Evolutionary conservation across 1,140 invertebrate genomes (phyloP), one percentile per base, ranked within the genome.

Genomic region (Steinernema khuongi): DNA sequence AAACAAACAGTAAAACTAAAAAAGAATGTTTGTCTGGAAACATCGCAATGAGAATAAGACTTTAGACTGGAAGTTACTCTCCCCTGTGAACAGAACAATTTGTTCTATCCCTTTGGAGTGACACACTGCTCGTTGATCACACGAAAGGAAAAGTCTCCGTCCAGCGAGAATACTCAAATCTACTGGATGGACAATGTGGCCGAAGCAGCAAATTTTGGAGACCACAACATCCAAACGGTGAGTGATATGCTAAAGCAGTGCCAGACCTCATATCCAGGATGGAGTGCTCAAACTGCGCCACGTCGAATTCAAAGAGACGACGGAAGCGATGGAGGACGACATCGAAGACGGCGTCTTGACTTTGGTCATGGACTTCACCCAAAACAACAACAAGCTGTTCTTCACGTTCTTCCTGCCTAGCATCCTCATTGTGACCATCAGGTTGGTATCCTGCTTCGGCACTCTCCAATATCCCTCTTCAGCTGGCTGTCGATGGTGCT

Each of bases 351-450:
- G 50, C 50, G 26, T 60, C 19, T 26, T 60, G 11, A 60, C 50
- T 11, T 22, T 60, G 7, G 22, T 60, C 7, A 60, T 60, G 50
- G 50, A 60, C 19, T 60, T 60, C 26, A 60, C 11, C 50, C 50
- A 60, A 26, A 60, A 60, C 50, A 60, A 60, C 50, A 60, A 60
- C 50, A 60, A 60, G 19, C 50, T 60, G 7, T 60, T 60, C 50
- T 60, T 60, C 19, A 60, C 50, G 4, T 60, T 60, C 22, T 60
- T 60, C 19, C 22, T 60, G 4, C 50, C 50, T 7, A 60, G 50
- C 22, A 60, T 60, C 26, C 50, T 60, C 11, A 60, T 60, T 17
- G 50, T 60, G 11, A 14, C 50, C 19, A 60, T 60, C 19, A 60
- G 50, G 50, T 60, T n/a, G 26, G 26, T 4, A 4, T 22, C 4